Evolutionary conservation across 1,140 invertebrate species (phyloP), one percentile per base, ranked within the genome.

Genomic region (Drosophila pruinosa): DNA sequence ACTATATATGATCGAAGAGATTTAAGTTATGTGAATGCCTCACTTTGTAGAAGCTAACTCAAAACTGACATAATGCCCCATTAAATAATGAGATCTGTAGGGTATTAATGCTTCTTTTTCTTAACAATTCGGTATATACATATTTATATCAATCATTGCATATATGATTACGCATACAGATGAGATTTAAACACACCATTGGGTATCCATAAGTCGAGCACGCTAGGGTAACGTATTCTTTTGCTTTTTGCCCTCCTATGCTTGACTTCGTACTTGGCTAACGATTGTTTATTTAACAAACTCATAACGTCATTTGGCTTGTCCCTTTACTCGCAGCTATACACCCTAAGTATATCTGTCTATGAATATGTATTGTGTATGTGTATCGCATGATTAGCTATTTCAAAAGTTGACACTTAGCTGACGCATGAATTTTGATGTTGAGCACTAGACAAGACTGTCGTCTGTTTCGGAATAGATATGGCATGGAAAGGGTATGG

Each of bases 321-420:
- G 39, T 43, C 58, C 41, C 52, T 61, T 53, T 21, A 17, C 21
- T 34, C 39, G 17, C 21, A 63, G 12, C 24, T 52, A 31, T 43
- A 34, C 15, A 39, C 36, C 43, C 19, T 38, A 17, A 7, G 36
- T 17, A 7, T 56, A 22, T 58, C 8, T 58, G 38, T 12, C 31
- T 47, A 7, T 39, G 21, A 24, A 31, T 28, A n/a, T 10, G 39
- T 24, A 6, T 52, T 15, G 28, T 41, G n/a, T 48, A 7, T 50
- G 28, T 57, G n/a, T 7, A 24, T 43, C 47, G 54, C 68, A 71
- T 81, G 81, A 85, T 85, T 85, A 85, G 80, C 80, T 68, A 80
- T 76, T 83, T 76, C 68, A 80, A 80, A 76, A 76, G 81, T 73
- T 86, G 81, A 86, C 81, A 85, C 72, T 83, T 64, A 59, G 72